Conservation (phyloP, 2,797 vertebrate species). For the Gadopsis bispinosus region DNA sequence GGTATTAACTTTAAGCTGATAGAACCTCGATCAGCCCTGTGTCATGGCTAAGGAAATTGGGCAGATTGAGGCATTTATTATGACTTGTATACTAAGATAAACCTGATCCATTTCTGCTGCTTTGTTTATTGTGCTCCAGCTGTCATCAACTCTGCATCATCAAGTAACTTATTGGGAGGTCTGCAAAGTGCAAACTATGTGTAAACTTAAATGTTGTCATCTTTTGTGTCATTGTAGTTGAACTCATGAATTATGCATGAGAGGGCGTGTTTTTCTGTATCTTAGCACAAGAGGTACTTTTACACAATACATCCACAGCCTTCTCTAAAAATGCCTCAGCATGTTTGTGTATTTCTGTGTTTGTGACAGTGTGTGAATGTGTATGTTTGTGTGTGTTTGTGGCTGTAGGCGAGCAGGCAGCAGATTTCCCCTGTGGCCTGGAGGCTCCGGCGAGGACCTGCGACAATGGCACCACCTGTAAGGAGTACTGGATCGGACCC, state of each 20-base stretch:
- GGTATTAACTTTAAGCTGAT: not conserved
- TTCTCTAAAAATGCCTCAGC: constrained; percentile 9
- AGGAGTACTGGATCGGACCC: constrained; percentile 92
- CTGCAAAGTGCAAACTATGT: not conserved
- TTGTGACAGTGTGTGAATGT: constrained; percentile 23
- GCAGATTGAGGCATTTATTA: not conserved
- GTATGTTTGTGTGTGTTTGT: constrained; percentile 37
- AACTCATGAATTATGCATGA: constrained; percentile 23
- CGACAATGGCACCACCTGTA: constrained; percentile 83
- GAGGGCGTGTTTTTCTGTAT: constrained; percentile 9
- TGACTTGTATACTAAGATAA: not conserved
- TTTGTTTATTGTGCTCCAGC: not conserved
- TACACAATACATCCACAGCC: constrained; percentile 10
- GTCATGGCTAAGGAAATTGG: not conserved
- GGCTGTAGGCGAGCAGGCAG: constrained; percentile 85
- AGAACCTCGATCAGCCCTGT: not conserved
- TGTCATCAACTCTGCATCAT: not conserved
- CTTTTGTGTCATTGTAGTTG: constrained; percentile 10
- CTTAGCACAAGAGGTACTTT: constrained; percentile 7
- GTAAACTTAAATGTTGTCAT: not conserved
- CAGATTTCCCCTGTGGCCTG: constrained; percentile 91
- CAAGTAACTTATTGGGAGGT: not conserved
- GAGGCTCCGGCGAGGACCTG: constrained; percentile 90
- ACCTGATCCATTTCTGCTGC: not conserved
- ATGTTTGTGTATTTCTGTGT: constrained; percentile 17